Evolutionary conservation across 2,797 vertebrate species (phyloP).

Genomic region (Sebastolobus altivelis): DNA sequence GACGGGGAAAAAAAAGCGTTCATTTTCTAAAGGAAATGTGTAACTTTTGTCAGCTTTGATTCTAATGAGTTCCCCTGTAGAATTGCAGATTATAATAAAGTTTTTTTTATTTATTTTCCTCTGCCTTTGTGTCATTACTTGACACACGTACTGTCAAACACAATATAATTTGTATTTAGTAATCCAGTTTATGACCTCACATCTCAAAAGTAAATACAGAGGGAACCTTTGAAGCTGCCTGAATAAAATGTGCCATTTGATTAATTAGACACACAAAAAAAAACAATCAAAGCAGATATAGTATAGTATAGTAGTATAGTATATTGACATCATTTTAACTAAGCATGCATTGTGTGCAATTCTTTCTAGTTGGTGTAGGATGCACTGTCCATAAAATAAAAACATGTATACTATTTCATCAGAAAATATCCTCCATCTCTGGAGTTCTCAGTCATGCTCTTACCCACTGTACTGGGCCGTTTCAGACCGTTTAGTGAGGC

Average conservation of each 20-base stretch:
- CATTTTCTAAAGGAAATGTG: slow-evolving; percentile 33
- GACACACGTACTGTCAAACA: slow-evolving; percentile 35
- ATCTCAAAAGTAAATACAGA: slow-evolving; percentile 14
- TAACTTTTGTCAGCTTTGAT: slow-evolving; percentile 60
- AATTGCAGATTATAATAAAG: slow-evolving; percentile 49
- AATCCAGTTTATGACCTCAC: slow-evolving; percentile 14
- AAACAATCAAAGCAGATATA: background rate
- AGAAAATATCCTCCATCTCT: slow-evolving; percentile 12
- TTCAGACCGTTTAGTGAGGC: slow-evolving; percentile 42
- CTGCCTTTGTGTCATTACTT: slow-evolving; percentile 43
- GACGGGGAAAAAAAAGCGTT: slow-evolving; percentile 32
- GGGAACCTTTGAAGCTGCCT: background rate
- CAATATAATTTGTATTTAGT: background rate
- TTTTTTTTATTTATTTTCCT: background rate
- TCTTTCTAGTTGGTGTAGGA: background rate
- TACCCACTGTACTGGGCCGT: slow-evolving; percentile 33
- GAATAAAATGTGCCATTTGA: slow-evolving; percentile 10
- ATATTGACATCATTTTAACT: background rate
- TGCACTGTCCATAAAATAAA: slow-evolving; percentile 17
- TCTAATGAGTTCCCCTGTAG: slow-evolving; percentile 45
- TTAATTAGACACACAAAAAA: background rate
- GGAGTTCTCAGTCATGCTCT: slow-evolving; percentile 23
- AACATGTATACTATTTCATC: slow-evolving; percentile 8
- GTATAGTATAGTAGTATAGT: background rate
- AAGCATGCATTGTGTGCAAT: background rate